Evolutionary conservation across 2,797 vertebrate species (phyloP), one percentile per base, ranked within the genome.

Genomic region (Esox masquinongy): DNA sequence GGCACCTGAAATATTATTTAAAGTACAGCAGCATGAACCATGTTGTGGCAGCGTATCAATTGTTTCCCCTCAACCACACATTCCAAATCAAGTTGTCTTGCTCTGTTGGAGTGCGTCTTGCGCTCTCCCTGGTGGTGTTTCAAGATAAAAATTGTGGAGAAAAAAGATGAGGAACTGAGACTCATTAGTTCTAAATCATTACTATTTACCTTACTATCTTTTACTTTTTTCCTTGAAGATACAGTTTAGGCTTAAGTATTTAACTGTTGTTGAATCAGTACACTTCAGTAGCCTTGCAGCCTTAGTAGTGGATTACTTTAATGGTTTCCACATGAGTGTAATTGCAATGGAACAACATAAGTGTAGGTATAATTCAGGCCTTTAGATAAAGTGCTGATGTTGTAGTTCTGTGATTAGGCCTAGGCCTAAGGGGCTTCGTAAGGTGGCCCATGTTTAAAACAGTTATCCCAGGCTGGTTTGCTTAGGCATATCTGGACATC

Each of bases 281-380:
- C 68, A 74, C 53, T 79, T 59, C 74, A 11, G 74, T 70, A 56
- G 63, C 63, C 50, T 67, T 50, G 68, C 73, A 70, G 67, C 69
- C 68, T 50, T 74, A 74, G 50, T 81, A 72, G 77, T 84, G 77
- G 78, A 77, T 80, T 82, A 81, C 51, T 72, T 82, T 92, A 92
- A 93, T 93, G 84, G 83, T 70, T 92, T 92, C 90, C 90, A 90
- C 86, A 92, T 90, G 91, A 86, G 85, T 69, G 74, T 86, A 86
- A 84, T 89, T 82, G 80, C 84, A 82, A 79, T 81, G 79, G 81
- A 76, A 77, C 73, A 83, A 77, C 80, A 67, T 82, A 68, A 87
- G 85, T 79, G 84, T 80, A 78, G 81, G 73, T 22, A 63, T 53
- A 12, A 68, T 72, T 75, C 67, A 29, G 26, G 63, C 63, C 50